Evolutionary conservation across 2,797 vertebrate species (phyloP), one percentile per base, ranked within the genome.

Genomic region (Petrocephalus sullivani): DNA sequence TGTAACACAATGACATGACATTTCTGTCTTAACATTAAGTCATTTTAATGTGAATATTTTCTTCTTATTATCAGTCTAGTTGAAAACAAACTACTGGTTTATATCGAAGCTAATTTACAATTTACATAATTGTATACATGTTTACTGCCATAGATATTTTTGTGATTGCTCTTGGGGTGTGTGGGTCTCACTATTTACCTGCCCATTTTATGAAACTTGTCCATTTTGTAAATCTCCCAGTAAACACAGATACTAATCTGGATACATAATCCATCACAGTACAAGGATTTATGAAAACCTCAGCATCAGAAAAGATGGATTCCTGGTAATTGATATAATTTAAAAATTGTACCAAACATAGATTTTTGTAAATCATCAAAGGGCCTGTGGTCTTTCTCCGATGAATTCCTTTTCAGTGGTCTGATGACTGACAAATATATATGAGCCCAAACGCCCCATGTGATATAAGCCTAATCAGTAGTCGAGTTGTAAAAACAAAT

Each of bases 21-120:
- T 78, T 78, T 78, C 71, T 9, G 33, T 78, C 71, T 78, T 78
- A 78, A 78, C 71, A 78, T 78, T 46, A 41, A 19, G 71, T 78
- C 33, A 46, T 41, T 78, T 78, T 78, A 78, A 78, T 78, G 1
- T 78, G 19, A 78, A 78, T 78, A 78, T 46, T 78, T 78, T 78
- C 37, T 41, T 10, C 37, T 10, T 41, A 46, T 78, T 9, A 78
- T 78, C 12, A 41, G 37, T 46, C 16, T 19, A 78, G 28, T n/a
- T 19, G 16, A 46, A 78, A 46, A 16, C 4, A 78, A 78, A 46
- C 37, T 78, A 41, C 37, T 78, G 37, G 16, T 46, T 41, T 75
- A 75, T 75, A 37, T 78, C 37, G 14, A 78, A 78, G 5, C 37
- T n/a, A 37, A 46, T 46, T 78, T 78, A 78, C n/a, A 78, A 78